These are phyloP conservation scores for Balearica regulorum DNA, from an alignment of 2,797 vertebrate species.

Conservation along the genomic window DNA sequence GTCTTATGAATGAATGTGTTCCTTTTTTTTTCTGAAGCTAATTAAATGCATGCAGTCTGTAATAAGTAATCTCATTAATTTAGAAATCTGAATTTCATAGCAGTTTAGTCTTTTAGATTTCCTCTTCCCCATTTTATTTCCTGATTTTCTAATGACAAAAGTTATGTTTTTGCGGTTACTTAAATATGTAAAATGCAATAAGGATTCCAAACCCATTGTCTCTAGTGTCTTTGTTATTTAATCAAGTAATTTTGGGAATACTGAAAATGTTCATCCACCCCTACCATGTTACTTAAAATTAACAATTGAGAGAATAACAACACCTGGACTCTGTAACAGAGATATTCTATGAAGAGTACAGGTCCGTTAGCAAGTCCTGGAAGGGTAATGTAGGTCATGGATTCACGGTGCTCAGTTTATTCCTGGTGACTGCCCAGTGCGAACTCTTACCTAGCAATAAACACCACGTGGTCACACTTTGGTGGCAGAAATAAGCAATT, in stretches of 20 bases:
- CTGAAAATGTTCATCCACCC: neutral
- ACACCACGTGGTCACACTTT: rapidly evolving
- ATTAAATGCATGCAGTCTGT: slow-evolving; percentile 54
- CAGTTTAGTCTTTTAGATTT: slow-evolving; percentile 20
- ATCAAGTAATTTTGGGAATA: neutral
- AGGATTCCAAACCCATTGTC: neutral
- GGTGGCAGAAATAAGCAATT: neutral
- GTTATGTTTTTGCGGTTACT: neutral
- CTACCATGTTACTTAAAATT: neutral
- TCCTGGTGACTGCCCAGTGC: neutral
- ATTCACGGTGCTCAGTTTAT: neutral
- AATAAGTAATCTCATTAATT: slow-evolving; percentile 58
- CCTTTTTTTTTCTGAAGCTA: slow-evolving; percentile 39
- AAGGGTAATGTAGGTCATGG: neutral
- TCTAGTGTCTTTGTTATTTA: neutral
- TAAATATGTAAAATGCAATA: neutral
- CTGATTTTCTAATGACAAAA: neutral
- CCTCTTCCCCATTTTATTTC: neutral
- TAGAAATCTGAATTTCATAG: slow-evolving; percentile 25
- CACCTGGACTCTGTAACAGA: neutral
- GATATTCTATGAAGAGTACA: neutral
- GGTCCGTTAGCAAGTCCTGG: neutral
- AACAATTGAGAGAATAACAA: neutral
- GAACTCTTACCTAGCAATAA: neutral
- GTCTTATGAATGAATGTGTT: slow-evolving; percentile 4